Evolutionary conservation across 1,140 invertebrate genomes (phyloP).

Genomic region (Diprion similis): DNA sequence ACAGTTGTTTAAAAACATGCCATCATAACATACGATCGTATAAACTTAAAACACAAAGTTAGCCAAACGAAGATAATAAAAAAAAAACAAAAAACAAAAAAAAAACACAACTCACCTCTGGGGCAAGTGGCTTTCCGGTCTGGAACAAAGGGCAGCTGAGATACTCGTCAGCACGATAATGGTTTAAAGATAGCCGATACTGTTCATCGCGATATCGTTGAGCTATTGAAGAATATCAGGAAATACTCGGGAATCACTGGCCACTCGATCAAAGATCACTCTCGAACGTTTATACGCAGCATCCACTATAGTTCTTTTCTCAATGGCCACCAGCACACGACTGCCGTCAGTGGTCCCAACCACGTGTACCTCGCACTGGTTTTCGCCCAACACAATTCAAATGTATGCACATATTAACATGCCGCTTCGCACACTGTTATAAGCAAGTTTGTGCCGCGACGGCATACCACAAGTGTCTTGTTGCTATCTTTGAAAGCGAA

Average conservation of each 20-base stretch:
- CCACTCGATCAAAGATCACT: not conserved
- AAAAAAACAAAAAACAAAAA: too few species aligned
- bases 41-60: not conserved
- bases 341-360: not conserved
- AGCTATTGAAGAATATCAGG: not conserved
- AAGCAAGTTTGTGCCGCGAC: too few species aligned
- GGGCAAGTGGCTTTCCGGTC: conserved; percentile 1
- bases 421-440: too few species aligned
- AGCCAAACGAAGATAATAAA: not conserved
- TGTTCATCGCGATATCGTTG: not conserved
- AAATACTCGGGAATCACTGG: not conserved
- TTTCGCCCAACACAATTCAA: not conserved
- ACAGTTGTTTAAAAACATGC: not conserved
- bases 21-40: not conserved
- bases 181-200: not conserved
- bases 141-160: not conserved
- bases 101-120: conserved; percentile 6
- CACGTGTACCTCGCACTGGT: conserved; percentile 1
- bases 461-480: too few species aligned
- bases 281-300: not conserved
- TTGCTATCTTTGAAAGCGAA: too few species aligned
- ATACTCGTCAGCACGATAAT: not conserved
- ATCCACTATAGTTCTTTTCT: not conserved
- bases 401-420: not conserved
- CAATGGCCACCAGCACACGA: not conserved